Evolutionary conservation across 2,113 vertebrate genomes (phyloP).

Genomic region (Bettongia penicillata): DNA sequence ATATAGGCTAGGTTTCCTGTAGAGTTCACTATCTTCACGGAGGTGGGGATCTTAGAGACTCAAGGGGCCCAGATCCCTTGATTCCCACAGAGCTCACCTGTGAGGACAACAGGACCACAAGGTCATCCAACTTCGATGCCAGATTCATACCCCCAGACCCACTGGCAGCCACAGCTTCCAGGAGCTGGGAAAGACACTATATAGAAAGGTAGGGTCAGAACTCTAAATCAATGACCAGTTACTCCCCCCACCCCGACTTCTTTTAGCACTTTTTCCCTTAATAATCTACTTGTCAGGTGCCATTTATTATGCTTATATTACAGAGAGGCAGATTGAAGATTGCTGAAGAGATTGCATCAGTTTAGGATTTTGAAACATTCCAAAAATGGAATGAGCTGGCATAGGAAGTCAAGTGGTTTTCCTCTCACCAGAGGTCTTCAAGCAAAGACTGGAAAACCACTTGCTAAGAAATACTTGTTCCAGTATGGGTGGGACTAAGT

Average conservation of each 20-base stretch:
- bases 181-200: slow-evolving; percentile 57
- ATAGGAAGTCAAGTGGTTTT: neutral
- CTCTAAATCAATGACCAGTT: neutral
- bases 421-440: neutral
- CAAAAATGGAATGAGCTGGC: neutral
- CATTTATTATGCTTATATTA: neutral
- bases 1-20: neutral
- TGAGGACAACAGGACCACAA: neutral
- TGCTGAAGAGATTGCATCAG: neutral
- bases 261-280: neutral
- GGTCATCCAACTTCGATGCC: slow-evolving; percentile 25
- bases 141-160: slow-evolving; percentile 12
- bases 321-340: neutral
- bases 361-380: neutral
- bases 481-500: neutral
- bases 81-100: neutral
- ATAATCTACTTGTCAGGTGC: neutral
- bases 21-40: neutral
- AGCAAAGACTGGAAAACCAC: neutral
- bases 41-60: neutral
- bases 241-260: neutral
- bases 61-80: neutral
- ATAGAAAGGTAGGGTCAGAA: neutral
- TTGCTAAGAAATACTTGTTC: neutral
- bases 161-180: slow-evolving; percentile 15